Base-by-base conservation (phyloP, 1,140 invertebrate genomes). In the Charaxes varanes region DNA sequence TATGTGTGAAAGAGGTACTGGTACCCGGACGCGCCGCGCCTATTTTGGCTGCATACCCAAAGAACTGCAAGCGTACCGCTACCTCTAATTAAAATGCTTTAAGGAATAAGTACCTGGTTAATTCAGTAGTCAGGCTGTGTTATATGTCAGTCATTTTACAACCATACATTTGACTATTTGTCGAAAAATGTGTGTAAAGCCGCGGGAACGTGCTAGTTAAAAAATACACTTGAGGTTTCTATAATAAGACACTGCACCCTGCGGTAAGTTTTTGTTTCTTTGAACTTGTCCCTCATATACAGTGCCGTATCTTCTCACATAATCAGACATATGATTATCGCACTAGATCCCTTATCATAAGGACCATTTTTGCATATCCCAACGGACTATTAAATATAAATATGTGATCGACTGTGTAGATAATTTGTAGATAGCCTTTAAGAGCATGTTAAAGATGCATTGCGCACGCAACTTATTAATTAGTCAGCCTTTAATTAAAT, bases 401-500 rank as follows among this genome's bases (percentile, higher is more conserved):
- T 8, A 7, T 14, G 13, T 24, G 33, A 23, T 35, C 8, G 22
- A 35, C 21, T 8, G 13, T 24, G 10, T 15, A 35, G 33, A 35
- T 34, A 19, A 21, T 35, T 23, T 10, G 8, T 15, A 35, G 33
- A 35, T 35, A 35, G 21, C 33, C 21, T 24, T 35, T 23, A 35
- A 22, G 21, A 7, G 6, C 16, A 35, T 35, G 22, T 35, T 35
- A 35, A 35, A 35, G 14, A 17, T 19, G 33, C 12, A 35, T 15
- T 35, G 22, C 33, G 33, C 33, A 35, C 33, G 33, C 33, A 35
- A 35, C 33, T 24, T 24, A 17, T 35, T 35, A 35, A 35, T 35
- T 35, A 35, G 21, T 35, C 33, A 35, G 24, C 28, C 12, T 35
- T 35, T 35, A 35, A 35, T 35, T 35, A 35, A 35, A 35, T 35